Base-by-base conservation (phyloP, 2,888 invertebrate species). In the Ypsolopha sequella region DNA sequence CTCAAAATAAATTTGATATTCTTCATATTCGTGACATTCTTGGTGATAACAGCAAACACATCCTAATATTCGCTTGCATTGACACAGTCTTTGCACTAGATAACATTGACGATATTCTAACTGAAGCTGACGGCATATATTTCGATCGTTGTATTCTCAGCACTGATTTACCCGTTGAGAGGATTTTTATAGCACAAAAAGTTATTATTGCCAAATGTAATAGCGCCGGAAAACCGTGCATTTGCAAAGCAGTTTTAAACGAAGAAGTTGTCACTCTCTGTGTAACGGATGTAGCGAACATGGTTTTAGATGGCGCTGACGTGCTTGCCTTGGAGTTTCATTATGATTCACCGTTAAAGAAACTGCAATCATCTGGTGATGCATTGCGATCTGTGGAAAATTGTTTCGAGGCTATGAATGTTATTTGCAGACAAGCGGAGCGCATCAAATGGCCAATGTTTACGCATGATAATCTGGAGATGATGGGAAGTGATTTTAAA, bases 231-330 rank as follows among this genome's bases (percentile, higher is more conserved):
- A 96, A 97, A 69, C 95, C 96, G 0, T 94, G 95, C 10, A 94
- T 97, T 59, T 94, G 94, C 73, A 95, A 95, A 93, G 95, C 85
- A 90, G 71, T 95, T 90, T 76, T 95, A 90, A 61, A 96, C 93
- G 96, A 91, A 91, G 59, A 92, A 89, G 77, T 95, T 90, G 78
- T 95, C 89, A 62, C 88, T 89, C 56, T 93, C 91, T 58, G 95
- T 91, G 51, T 90, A 90, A 76, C 93, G 14, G 96, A 97, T 71
- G 95, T 97, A n/a, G 96, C 96, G 24, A 97, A 97, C 76, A 92
- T 96, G 9, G 91, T 98, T 43, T 81, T 96, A 24, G 97, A 97
- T 76, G 97, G 97, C 6, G 93, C 92, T 41, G 97, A 97, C 74
- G 95, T 95, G 62, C 91, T 97, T 50, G 89, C 90, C 76, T 91